Conservation (phyloP, 2,888 invertebrate species). For the Athetis lepigone region DNA sequence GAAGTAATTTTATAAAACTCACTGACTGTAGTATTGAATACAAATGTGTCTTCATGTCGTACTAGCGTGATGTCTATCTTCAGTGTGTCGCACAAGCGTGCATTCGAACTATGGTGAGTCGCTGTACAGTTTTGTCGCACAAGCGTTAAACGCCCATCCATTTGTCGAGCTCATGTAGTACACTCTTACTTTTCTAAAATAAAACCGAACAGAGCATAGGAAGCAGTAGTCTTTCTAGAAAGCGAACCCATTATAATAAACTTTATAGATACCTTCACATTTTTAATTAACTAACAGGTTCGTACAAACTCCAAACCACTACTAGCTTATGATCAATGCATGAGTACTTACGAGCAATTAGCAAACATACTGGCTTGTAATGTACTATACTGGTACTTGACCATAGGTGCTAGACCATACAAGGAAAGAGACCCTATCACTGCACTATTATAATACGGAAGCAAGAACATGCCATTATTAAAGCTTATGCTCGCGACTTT, state of each 20-base stretch:
- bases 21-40: too few relatives aligned
- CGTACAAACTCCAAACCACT: slow-evolving; percentile 34
- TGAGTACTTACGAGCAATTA: slow-evolving; percentile 43
- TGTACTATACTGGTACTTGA: background rate
- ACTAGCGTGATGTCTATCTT: too few relatives aligned
- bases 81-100: too few relatives aligned
- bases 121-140: too few relatives aligned
- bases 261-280: slow-evolving; percentile 12
- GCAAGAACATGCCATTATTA: background rate
- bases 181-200: too few relatives aligned
- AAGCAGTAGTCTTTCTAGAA: background rate
- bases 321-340: slow-evolving; percentile 51
- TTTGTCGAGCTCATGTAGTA: too few relatives aligned
- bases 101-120: too few relatives aligned
- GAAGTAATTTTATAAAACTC: too few relatives aligned
- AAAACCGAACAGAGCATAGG: too few relatives aligned
- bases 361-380: slow-evolving; percentile 7
- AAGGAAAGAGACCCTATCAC: slow-evolving; percentile 1
- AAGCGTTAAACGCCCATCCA: too few relatives aligned
- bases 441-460: slow-evolving; percentile 1
- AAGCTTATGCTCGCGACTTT: too few relatives aligned
- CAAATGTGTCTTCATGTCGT: too few relatives aligned
- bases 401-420: slow-evolving; percentile 8
- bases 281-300: slow-evolving; percentile 41
- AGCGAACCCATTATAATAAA: background rate